Conservation (phyloP, 2,797 vertebrate genomes). For the Pelochelys cantorii region DNA sequence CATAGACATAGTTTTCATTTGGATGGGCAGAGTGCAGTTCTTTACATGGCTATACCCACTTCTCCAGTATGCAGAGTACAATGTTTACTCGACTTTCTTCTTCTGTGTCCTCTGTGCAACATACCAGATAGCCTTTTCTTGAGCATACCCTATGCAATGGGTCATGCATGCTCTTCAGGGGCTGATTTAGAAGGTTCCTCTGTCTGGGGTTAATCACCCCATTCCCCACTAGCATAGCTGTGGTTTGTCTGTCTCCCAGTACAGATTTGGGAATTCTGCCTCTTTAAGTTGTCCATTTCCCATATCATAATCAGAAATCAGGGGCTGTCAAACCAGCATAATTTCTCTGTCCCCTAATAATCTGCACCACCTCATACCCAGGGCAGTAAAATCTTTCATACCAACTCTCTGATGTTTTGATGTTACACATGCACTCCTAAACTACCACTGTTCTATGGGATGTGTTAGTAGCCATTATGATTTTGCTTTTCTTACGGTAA, state of each 20-base stretch:
- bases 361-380: neutral
- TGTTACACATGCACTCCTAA: neutral
- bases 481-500: neutral
- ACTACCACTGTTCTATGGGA: neutral
- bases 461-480: fast-evolving
- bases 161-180: neutral
- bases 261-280: neutral
- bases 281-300: neutral
- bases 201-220: neutral
- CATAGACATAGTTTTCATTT: neutral
- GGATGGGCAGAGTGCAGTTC: neutral
- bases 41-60: neutral
- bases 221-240: neutral
- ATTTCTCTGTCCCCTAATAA: neutral
- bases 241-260: neutral
- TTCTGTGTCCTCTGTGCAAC: neutral
- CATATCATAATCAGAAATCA: neutral
- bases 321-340: neutral
- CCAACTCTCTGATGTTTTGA: neutral
- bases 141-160: neutral
- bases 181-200: neutral
- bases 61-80: neutral
- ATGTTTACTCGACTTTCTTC: neutral
- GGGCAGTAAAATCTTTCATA: neutral
- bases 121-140: neutral